Evolutionary conservation across 2,888 invertebrate species (phyloP), one percentile per base, ranked within the genome.

Genomic region (Lacanobia wlatinum): DNA sequence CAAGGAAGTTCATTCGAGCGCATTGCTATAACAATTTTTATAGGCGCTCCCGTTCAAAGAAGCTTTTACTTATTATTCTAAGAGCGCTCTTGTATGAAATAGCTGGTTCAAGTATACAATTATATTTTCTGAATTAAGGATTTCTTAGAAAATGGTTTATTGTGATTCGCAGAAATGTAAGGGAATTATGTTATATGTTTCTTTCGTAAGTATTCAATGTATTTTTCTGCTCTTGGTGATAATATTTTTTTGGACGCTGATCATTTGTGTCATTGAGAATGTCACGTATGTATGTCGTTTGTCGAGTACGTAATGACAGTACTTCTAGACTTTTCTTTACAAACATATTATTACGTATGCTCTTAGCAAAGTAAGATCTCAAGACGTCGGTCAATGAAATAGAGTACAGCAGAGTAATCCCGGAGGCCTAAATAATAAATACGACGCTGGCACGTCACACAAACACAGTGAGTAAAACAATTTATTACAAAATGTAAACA

Each of bases 401-500:
- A 65, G 69, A 53, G 53, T 60, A 78, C 76, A 71, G 76, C 73
- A 59, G 76, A 72, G 81, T 83, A 81, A 85, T 82, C 80, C 72
- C 78, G 81, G 77, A 83, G 84, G 82, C 86, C 87, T 89, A 87
- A 92, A 92, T 92, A 92, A 92, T 91, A 92, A 93, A 92, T 83
- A 70, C 80, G 80, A 60, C 67, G 67, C 73, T 77, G 64, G 77
- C 73, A 87, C 90, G 89, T 89, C 92, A 91, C 91, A 92, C 92
- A 92, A 93, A 93, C 92, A 93, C 77, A 94, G 89, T 91, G 90
- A 93, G 93, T 95, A 93, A 95, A 96, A 95, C 95, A 96, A 96
- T 96, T 96, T 96, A 95, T 96, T 94, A 95, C 94, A 94, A 96
- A 96, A 96, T 95, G 95, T 96, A 96, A 96, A 96, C 96, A 96